phyloP scores from a whole-genome alignment of 2,888 invertebrate genomes.

The Dermolepida albohirtum region DNA sequence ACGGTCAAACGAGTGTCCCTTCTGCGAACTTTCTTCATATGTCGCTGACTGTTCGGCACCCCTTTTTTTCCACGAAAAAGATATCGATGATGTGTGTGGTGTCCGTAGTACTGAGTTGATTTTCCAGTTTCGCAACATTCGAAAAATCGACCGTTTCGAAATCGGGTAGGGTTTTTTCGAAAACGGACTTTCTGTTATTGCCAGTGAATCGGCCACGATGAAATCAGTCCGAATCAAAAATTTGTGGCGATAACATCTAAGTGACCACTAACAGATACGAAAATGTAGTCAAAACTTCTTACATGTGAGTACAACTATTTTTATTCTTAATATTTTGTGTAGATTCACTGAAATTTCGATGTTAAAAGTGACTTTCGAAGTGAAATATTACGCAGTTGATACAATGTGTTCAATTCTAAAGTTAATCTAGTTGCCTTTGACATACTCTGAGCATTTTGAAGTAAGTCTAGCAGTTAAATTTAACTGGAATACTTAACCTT shows the following conservation, averaged over 20 bases:
- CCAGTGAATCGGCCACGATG: slow-evolving; percentile 33
- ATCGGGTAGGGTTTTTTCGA: slow-evolving; percentile 24
- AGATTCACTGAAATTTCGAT: no score
- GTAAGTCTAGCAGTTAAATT: no score
- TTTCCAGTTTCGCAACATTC: slow-evolving; percentile 60
- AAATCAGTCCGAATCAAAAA: slow-evolving; percentile 60
- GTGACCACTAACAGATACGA: not conserved
- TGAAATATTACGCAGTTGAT: no score
- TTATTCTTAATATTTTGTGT: not conserved
- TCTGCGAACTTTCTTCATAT: no score
- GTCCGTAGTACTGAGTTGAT: slow-evolving; percentile 60
- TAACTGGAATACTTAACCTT: no score
- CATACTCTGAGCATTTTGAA: no score
- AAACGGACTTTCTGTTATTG: slow-evolving; percentile 6
- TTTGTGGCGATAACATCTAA: slow-evolving; percentile 58
- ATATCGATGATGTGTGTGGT: slow-evolving; percentile 43
- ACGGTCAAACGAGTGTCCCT: slow-evolving; percentile 46
- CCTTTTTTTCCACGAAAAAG: no score
- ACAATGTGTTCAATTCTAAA: no score
- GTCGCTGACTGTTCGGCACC: slow-evolving; percentile 51
- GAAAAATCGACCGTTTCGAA: slow-evolving; percentile 44
- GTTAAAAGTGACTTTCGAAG: no score
- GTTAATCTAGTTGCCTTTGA: no score
- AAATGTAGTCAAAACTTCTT: slow-evolving; percentile 17
- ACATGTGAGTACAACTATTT: slow-evolving; percentile 23